Evolutionary conservation across 2,888 invertebrate genomes (phyloP), one percentile per base, ranked within the genome.

Genomic region (Spatulosminthurus flaviceps): DNA sequence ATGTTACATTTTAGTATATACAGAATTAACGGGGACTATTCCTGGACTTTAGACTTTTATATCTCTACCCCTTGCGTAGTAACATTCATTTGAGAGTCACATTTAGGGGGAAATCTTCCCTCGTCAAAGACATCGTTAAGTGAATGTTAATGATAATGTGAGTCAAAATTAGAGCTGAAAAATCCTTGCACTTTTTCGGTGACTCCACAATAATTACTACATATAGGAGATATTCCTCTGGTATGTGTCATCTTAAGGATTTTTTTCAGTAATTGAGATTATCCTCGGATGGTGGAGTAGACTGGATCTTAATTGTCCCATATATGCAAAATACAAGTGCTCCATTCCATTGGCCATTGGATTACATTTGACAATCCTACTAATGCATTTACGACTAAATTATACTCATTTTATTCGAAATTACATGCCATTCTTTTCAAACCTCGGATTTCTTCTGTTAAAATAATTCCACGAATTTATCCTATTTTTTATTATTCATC

Each of bases 151-250:
- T 64, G 64, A 64, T 64, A 64, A 64, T 64, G 64, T 24, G 64
- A 64, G 64, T 22, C 64, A 64, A 64, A 64, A 64, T 64, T 64
- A 64, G 64, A 51, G 64, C 22, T 64, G 64, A 64, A 64, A 64
- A 26, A 51, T 51, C 9, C 7, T 51, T 51, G 51, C 51, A 51
- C 51, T 51, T 51, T 51, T 51, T 51, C 51, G 7, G 51, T 51
- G 51, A 51, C 51, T 51, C 51, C 51, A 51, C 51, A 4, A 19
- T 51, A n/a, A n/a, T n/a, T n/a, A n/a, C n/a, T n/a, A n/a, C n/a
- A n/a, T n/a, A n/a, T n/a, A n/a, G n/a, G n/a, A n/a, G n/a, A n/a
- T 19, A 51, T 16, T 51, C 51, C 16, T 19, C 5, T 51, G 5
- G 51, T 16, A 51, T 11, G 51, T 51, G 51, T 51, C 9, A 4